Evolutionary conservation across 92 coral and sea anemone genomes (phyloP).

Genomic region (Paragorgia papillata): DNA sequence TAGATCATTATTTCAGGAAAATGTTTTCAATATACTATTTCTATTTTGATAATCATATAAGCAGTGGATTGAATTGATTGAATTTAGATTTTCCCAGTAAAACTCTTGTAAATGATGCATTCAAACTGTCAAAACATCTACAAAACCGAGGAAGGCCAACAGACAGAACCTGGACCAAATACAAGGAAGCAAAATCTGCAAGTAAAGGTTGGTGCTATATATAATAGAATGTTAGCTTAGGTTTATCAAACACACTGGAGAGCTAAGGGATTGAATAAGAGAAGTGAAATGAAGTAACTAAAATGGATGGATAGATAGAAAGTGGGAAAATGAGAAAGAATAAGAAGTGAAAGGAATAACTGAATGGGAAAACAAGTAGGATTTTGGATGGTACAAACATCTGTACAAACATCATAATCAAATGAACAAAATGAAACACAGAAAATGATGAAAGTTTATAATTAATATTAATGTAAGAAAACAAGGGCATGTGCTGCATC

Average conservation of each 20-base stretch:
- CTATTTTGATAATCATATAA: not conserved
- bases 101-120: constrained; percentile 72
- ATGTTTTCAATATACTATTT: too few relatives aligned
- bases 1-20: too few relatives aligned
- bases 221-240: not conserved
- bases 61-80: not conserved
- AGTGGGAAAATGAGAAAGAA: constrained; percentile 31
- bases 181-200: constrained; percentile 71
- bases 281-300: too few relatives aligned
- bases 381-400: too few relatives aligned
- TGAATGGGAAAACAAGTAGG: constrained; percentile 8
- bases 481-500: too few relatives aligned
- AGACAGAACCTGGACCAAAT: constrained; percentile 85
- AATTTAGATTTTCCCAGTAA: constrained; percentile 70
- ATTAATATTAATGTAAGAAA: too few relatives aligned
- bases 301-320: too few relatives aligned
- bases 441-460: too few relatives aligned
- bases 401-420: not conserved
- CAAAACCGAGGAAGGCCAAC: constrained; percentile 93
- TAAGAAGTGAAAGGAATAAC: not conserved
- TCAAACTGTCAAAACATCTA: constrained; percentile 70
- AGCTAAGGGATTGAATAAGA: not conserved
- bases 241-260: too few relatives aligned
- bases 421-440: too few relatives aligned
- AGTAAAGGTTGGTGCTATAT: constrained; percentile 29